phyloP scores from a whole-genome alignment of 2,888 invertebrate genomes.

The Lampropteryx suffumata region DNA sequence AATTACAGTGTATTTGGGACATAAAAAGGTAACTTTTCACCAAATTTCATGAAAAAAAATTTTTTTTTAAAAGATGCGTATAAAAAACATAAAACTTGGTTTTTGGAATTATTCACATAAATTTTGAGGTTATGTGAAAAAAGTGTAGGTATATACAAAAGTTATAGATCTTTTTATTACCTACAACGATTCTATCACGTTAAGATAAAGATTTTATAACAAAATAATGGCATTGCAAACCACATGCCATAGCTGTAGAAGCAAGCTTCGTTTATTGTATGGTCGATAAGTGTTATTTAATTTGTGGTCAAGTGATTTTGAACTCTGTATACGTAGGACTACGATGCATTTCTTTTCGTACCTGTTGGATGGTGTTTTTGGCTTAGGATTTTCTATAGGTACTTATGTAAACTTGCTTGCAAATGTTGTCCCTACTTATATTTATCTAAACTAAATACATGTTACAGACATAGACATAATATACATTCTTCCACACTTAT shows the following conservation, averaged over 20 bases:
- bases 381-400: conserved; percentile 19
- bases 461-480: no score
- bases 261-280: conserved; percentile 13
- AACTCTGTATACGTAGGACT: conserved; percentile 31
- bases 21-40: no score
- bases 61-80: no score
- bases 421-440: conserved; percentile 1
- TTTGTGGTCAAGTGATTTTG: conserved; percentile 24
- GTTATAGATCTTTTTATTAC: no score
- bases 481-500: no score
- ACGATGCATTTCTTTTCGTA: conserved; percentile 46
- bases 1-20: no score
- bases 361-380: conserved; percentile 38
- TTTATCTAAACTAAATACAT: no score
- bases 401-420: conserved; percentile 4
- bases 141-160: no score
- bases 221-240: conserved; percentile 14
- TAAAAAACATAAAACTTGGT: no score
- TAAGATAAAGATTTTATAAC: background rate
- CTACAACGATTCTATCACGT: background rate
- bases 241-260: background rate
- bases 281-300: conserved; percentile 21
- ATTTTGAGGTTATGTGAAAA: no score
- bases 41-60: no score
- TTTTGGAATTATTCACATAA: no score